Evolutionary conservation across 2,113 vertebrate genomes (phyloP).

Genomic region (Aspidoscelis tigris): DNA sequence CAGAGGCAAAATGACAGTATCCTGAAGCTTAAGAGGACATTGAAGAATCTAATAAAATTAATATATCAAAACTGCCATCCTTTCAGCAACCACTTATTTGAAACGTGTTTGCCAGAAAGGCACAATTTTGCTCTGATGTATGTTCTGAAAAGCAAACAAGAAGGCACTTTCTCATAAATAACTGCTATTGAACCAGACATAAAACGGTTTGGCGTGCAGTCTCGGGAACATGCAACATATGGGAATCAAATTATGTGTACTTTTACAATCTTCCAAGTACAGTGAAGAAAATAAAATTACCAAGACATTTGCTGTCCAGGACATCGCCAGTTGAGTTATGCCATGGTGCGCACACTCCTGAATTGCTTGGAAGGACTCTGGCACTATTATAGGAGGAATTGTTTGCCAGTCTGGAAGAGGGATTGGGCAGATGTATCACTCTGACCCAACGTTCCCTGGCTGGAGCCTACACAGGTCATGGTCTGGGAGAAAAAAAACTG

Average conservation of each 20-base stretch:
- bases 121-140: slow-evolving; percentile 13
- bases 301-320: slow-evolving; percentile 36
- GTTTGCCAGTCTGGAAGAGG: too few relatives aligned
- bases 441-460: not conserved
- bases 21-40: too few relatives aligned
- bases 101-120: not conserved
- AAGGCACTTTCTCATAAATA: slow-evolving; percentile 55
- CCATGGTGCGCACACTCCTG: not conserved
- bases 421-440: not conserved
- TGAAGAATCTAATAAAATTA: too few relatives aligned
- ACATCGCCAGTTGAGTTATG: slow-evolving; percentile 36
- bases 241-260: slow-evolving; percentile 52
- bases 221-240: slow-evolving; percentile 36
- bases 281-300: slow-evolving; percentile 56
- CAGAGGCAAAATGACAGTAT: too few relatives aligned
- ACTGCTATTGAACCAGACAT: slow-evolving; percentile 47
- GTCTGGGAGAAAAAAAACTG: too few relatives aligned
- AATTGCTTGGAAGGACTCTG: not conserved
- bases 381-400: not conserved
- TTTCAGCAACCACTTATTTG: too few relatives aligned
- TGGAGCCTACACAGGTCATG: too few relatives aligned
- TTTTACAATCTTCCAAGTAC: slow-evolving; percentile 34
- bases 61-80: too few relatives aligned
- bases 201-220: slow-evolving; percentile 55
- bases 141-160: slow-evolving; percentile 24